phyloP scores from a whole-genome alignment of 35 echinoderm and acorn worm genomes.

The Amphiura filiformis region DNA sequence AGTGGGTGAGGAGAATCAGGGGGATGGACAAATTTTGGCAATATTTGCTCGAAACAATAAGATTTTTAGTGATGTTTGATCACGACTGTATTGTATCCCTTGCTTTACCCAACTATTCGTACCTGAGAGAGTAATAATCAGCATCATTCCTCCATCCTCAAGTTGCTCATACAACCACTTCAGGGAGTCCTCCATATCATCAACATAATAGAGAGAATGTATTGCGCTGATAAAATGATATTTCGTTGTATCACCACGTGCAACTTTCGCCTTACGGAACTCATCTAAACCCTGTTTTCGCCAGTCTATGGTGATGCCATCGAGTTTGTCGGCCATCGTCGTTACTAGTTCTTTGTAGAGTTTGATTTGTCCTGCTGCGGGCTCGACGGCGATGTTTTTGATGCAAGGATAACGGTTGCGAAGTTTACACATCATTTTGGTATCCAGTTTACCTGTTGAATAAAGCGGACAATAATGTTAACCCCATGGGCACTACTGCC shows the following conservation, averaged over 20 bases:
- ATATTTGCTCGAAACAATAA: too few relatives aligned
- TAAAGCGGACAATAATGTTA: too few relatives aligned
- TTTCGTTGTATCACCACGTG: neutral
- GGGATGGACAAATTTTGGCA: too few relatives aligned
- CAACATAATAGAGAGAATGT: conserved; percentile 30
- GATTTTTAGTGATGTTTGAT: too few relatives aligned
- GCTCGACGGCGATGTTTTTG: conserved; percentile 29
- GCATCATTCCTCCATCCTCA: conserved; percentile 27
- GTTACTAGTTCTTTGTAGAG: conserved; percentile 12
- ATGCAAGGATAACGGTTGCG: conserved; percentile 11
- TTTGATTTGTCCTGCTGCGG: neutral
- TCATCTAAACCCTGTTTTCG: conserved; percentile 1
- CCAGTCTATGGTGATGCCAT: conserved; percentile 27
- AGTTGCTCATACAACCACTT: conserved; percentile 23
- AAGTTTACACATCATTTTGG: conserved; percentile 11
- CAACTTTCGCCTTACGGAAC: neutral
- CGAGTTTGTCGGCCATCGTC: neutral
- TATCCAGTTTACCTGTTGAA: conserved; percentile 29
- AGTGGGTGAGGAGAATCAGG: too few relatives aligned
- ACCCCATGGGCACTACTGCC: too few relatives aligned
- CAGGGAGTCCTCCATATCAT: conserved; percentile 2
- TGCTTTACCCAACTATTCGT: neutral
- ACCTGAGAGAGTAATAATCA: conserved; percentile 28
- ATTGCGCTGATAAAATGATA: conserved; percentile 56
- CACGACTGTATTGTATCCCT: too few relatives aligned